Conservation (phyloP, 2,888 invertebrate genomes). For the Euzetes globulus region DNA sequence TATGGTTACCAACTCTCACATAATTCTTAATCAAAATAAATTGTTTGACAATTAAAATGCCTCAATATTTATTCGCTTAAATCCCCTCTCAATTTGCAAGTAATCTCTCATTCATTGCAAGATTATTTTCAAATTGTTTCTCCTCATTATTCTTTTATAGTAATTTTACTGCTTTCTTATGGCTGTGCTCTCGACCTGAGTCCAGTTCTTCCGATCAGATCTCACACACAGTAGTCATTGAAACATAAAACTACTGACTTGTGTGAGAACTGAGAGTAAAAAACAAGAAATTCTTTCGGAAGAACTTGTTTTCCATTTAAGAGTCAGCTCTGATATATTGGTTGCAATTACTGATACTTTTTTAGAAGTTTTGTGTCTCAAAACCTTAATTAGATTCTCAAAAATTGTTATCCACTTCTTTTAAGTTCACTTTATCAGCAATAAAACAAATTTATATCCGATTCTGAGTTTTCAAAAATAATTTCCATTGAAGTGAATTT, state of each 20-base stretch:
- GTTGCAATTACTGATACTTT: slow-evolving; percentile 7
- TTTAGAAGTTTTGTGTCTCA: background rate
- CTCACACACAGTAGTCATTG: slow-evolving; percentile 20
- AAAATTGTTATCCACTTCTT: background rate
- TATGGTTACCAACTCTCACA: background rate
- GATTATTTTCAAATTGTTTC: background rate
- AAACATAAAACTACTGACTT: slow-evolving; percentile 24
- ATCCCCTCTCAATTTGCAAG: too few species aligned
- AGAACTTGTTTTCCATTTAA: background rate
- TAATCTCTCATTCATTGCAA: too few species aligned
- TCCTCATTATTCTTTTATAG: background rate
- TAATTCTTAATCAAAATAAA: background rate
- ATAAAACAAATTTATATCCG: background rate
- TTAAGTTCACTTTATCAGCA: background rate
- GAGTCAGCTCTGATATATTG: background rate
- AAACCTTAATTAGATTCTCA: slow-evolving; percentile 1
- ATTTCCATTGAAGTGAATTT: background rate
- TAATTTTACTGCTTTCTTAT: background rate
- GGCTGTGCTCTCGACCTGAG: too few species aligned
- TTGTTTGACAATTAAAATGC: background rate
- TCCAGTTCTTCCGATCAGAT: background rate
- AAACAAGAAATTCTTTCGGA: background rate
- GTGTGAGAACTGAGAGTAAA: background rate
- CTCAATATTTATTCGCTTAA: background rate
- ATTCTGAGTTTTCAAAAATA: slow-evolving; percentile 6